Conservation (phyloP, 2,797 vertebrate genomes). For the Australoheros facetus region DNA sequence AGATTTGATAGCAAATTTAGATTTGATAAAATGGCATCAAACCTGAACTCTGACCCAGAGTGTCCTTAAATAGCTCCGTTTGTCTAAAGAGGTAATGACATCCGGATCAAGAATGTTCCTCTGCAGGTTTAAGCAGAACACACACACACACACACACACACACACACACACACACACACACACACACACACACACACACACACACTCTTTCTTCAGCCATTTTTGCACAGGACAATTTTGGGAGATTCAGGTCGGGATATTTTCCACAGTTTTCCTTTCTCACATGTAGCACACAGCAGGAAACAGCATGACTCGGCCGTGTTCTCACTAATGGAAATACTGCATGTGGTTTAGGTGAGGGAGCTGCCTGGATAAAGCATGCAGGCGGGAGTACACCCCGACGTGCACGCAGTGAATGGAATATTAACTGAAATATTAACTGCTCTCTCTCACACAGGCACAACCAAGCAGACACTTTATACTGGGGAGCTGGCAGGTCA, state of each 20-base stretch:
- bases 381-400: background rate
- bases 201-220: background rate
- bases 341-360: slow-evolving; percentile 3
- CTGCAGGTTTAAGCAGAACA: slow-evolving; percentile 20
- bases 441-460: background rate
- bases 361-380: background rate
- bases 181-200: slow-evolving; percentile 14
- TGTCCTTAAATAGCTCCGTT: background rate
- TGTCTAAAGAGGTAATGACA: slow-evolving; percentile 23
- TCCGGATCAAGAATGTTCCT: slow-evolving; percentile 17
- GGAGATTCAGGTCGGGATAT: background rate
- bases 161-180: background rate
- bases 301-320: background rate
- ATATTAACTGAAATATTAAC: background rate
- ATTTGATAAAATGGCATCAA: background rate
- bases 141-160: slow-evolving; percentile 8
- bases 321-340: slow-evolving; percentile 5
- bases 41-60: background rate
- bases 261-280: slow-evolving; percentile 2
- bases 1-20: background rate
- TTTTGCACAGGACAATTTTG: background rate
- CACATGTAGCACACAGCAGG: background rate
- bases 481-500: too few relatives aligned
- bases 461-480: too few relatives aligned
- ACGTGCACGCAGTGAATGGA: background rate